Conservation (phyloP, 1,140 invertebrate genomes). For the Diorhabda elongata region DNA sequence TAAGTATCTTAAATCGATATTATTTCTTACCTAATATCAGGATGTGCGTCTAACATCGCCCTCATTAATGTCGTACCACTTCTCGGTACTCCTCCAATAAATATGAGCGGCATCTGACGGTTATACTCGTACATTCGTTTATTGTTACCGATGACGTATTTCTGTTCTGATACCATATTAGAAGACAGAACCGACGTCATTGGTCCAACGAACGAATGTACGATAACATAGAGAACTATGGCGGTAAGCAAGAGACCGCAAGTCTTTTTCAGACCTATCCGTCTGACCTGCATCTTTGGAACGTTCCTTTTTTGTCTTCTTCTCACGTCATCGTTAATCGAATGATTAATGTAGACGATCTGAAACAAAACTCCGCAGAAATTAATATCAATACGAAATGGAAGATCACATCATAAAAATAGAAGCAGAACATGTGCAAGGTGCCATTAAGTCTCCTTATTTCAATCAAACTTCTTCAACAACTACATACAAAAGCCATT, state of each 20-base stretch:
- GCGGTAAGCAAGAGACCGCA: slow-evolving; percentile 19
- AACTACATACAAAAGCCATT: too few species aligned
- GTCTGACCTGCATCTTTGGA: slow-evolving; percentile 25
- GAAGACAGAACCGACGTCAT: slow-evolving; percentile 9
- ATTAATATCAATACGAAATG: too few species aligned
- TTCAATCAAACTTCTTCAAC: too few species aligned
- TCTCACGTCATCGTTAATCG: slow-evolving; percentile 22
- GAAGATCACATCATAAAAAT: too few species aligned
- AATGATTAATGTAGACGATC: neutral
- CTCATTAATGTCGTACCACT: slow-evolving; percentile 96
- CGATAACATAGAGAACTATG: slow-evolving; percentile 23
- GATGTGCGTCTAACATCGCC: slow-evolving; percentile 98
- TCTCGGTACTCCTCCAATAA: slow-evolving; percentile 94
- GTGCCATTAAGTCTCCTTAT: too few species aligned
- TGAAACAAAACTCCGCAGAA: neutral
- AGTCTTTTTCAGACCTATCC: slow-evolving; percentile 27
- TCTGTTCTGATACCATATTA: slow-evolving; percentile 45
- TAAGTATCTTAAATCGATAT: neutral
- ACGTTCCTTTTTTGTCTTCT: slow-evolving; percentile 1
- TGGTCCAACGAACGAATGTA: slow-evolving; percentile 20
- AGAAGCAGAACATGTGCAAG: too few species aligned
- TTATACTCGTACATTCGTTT: slow-evolving; percentile 69
- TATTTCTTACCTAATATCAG: slow-evolving; percentile 73
- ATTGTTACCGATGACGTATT: slow-evolving; percentile 60
- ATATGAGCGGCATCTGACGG: slow-evolving; percentile 88